Conservation (phyloP, 2,888 invertebrate species). For the Andrena fulva region DNA sequence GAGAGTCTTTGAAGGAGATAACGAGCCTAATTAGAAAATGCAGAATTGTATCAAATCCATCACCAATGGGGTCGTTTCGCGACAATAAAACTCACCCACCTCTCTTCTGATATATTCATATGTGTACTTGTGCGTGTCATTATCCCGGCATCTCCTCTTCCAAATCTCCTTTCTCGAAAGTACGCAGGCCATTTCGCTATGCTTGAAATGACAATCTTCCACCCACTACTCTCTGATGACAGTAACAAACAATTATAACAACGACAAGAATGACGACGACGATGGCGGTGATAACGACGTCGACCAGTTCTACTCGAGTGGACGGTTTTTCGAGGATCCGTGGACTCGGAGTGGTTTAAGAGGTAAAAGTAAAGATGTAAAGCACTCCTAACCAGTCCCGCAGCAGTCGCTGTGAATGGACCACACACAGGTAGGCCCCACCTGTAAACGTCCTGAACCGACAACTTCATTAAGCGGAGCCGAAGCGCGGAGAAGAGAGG, state of each 20-base stretch:
- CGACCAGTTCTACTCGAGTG: constrained; percentile 5
- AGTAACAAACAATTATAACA: constrained; percentile 4
- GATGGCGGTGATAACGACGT: neutral
- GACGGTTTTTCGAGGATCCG: constrained; percentile 4
- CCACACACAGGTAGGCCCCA: constrained; percentile 83
- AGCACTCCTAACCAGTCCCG: constrained; percentile 81
- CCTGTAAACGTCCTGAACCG: constrained; percentile 84
- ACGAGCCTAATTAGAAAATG: no score
- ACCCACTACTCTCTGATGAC: neutral
- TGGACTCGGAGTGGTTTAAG: constrained; percentile 16
- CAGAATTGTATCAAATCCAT: no score
- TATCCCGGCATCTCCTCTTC: no score
- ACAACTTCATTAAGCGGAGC: constrained; percentile 84
- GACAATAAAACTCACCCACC: neutral
- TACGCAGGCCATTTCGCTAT: neutral
- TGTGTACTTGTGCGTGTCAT: neutral
- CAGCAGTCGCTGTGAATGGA: constrained; percentile 80
- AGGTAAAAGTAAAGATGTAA: constrained; percentile 75
- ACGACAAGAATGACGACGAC: neutral
- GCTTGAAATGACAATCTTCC: neutral
- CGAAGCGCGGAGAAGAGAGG: constrained; percentile 65
- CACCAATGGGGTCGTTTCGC: neutral
- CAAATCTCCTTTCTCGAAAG: neutral
- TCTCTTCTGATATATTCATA: neutral
- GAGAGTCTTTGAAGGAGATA: no score